Base-by-base conservation (phyloP, 2,888 invertebrate genomes). In the Hyppa rectilinea region DNA sequence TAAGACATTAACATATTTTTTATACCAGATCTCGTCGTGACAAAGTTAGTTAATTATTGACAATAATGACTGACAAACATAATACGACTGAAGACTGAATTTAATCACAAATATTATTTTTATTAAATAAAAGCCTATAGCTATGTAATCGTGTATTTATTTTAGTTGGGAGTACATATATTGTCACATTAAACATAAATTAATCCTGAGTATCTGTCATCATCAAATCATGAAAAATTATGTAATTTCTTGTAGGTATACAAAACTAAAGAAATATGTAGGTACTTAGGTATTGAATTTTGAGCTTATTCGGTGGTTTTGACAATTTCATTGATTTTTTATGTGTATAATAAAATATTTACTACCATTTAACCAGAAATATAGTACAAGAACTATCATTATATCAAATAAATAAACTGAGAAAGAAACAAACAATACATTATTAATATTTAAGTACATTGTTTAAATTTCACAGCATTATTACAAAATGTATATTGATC, bases 1-100 rank as follows among this genome's bases (percentile, higher is more conserved):
- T 71, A 50, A 4, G 70, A 80, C 53, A 59, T 49, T 29, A 58
- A 59, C n/a, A 52, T 31, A 78, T 63, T 68, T 58, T 50, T 26
- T 67, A 49, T 62, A 67, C 55, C 40, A 78, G 83, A 83, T 83
- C 85, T 85, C 83, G 58, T 70, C 47, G 50, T 75, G 47, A 83
- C 70, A 69, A 68, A 81, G 38, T 68, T 75, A 75, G 36, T 40
- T 78, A 64, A 55, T 56, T 65, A 55, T n/a, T 71, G 63, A 82
- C 68, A 38, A 69, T 73, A 70, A 45, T 43, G 56, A 74, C 55
- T 73, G 69, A 76, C 58, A 69, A 61, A 71, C 31, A 49, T 20
- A 70, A 34, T 67, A 70, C 5, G 85, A 78, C 75, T 70, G 52
- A 78, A 84, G 74, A 84, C 83, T 80, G 52, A 64, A 65, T 49